Percentiles rank a stretch among this genome's conserved stretches.
Conservation (phyloP, 2,797 vertebrate genomes). For the Zalophus californianus region DNA sequence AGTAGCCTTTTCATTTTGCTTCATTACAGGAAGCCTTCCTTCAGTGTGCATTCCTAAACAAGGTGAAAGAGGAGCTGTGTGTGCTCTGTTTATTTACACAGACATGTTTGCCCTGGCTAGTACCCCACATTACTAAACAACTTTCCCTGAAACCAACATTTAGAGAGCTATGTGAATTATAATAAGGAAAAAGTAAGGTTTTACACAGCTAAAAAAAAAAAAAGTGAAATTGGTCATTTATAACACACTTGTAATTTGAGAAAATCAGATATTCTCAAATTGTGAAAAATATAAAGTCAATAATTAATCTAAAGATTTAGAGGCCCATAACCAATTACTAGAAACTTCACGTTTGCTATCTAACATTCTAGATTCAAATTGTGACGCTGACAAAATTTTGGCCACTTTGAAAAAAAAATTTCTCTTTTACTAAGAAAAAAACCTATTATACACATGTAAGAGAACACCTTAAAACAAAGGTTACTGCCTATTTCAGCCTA, state of each 20-base stretch:
- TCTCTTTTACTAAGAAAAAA: not conserved
- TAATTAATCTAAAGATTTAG: slow-evolving; percentile 3
- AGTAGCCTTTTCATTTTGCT: slow-evolving; percentile 65
- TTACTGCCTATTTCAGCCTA: not conserved
- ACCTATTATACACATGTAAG: not conserved
- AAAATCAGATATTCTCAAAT: slow-evolving; percentile 53
- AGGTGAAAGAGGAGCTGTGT: slow-evolving; percentile 74
- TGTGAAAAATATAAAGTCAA: slow-evolving; percentile 13
- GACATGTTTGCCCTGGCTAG: slow-evolving; percentile 72
- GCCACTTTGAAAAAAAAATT: not conserved
- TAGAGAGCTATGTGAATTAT: slow-evolving; percentile 56
- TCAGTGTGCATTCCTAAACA: slow-evolving; percentile 62
- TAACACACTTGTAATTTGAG: slow-evolving; percentile 55
- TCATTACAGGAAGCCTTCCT: slow-evolving; percentile 69
- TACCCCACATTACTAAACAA: slow-evolving; percentile 60
- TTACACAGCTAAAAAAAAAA: slow-evolving; percentile 44
- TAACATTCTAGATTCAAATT: slow-evolving; percentile 51
- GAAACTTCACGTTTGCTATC: slow-evolving; percentile 13
- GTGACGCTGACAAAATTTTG: slow-evolving; percentile 10
- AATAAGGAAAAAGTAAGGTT: slow-evolving; percentile 59
- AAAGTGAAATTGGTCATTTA: slow-evolving; percentile 37
- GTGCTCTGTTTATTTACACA: slow-evolving; percentile 74
- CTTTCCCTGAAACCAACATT: slow-evolving; percentile 66
- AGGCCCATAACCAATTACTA: not conserved
- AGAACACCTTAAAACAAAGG: not conserved